phyloP scores from a whole-genome alignment of 2,113 vertebrate genomes.

The Ancistrus triradiatus region DNA sequence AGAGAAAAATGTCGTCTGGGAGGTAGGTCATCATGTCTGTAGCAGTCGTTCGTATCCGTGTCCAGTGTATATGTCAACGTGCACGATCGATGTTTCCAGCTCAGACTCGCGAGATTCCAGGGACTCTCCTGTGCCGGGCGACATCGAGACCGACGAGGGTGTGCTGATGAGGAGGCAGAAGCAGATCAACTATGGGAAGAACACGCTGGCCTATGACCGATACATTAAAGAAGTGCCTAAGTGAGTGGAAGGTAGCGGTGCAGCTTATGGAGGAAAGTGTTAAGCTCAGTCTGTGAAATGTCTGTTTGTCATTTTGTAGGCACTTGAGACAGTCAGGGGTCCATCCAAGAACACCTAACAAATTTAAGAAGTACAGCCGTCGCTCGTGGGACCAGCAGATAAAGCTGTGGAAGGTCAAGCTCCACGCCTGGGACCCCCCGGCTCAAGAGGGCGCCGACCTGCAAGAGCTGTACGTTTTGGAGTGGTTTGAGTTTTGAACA shows the following conservation, averaged over 20 bases:
- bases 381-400: slow-evolving; percentile 98
- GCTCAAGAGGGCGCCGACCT: slow-evolving; percentile 65
- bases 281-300: not conserved
- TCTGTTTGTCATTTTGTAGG: slow-evolving; percentile 53
- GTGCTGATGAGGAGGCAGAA: slow-evolving; percentile 90
- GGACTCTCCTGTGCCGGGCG: slow-evolving; percentile 70
- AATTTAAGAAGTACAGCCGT: slow-evolving; percentile 95
- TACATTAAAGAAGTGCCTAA: slow-evolving; percentile 89
- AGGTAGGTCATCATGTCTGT: slow-evolving; percentile 66
- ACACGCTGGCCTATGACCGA: slow-evolving; percentile 89
- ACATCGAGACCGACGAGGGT: slow-evolving; percentile 87
- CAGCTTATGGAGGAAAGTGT: too few relatives aligned
- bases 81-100: too few relatives aligned
- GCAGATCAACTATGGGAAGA: slow-evolving; percentile 96
- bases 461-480: slow-evolving; percentile 75
- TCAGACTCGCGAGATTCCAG: slow-evolving; percentile 89
- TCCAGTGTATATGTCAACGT: too few relatives aligned
- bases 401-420: slow-evolving; percentile 89
- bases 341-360: slow-evolving; percentile 94
- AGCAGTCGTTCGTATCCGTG: too few relatives aligned
- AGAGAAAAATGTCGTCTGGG: slow-evolving; percentile 79
- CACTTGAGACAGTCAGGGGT: slow-evolving; percentile 81
- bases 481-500: too few relatives aligned
- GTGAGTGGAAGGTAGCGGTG: slow-evolving; percentile 58
- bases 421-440: slow-evolving; percentile 93